Percentiles rank a stretch among this genome's conserved stretches.
phyloP scores from a whole-genome alignment of 2,888 invertebrate species.

The Ptychoptera albimana region DNA sequence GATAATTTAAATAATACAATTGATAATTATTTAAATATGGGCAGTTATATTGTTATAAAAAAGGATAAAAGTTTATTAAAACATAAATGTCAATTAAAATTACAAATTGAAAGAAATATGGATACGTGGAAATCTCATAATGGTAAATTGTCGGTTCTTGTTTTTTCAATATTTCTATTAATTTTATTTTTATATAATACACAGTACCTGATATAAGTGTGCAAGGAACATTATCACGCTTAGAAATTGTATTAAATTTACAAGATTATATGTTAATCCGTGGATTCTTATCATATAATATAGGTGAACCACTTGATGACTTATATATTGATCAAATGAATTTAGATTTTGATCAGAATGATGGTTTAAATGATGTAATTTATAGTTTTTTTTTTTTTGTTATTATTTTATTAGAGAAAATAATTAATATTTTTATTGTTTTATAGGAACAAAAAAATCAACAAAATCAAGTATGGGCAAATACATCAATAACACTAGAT shows the following conservation, averaged over 20 bases:
- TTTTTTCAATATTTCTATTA: neutral
- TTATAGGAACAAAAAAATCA: constrained; percentile 17
- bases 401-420: constrained; percentile 4
- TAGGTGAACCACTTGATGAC: constrained; percentile 70
- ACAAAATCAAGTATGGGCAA: constrained; percentile 49
- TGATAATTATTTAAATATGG: constrained; percentile 19
- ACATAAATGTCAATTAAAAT: constrained; percentile 62
- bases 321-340: constrained; percentile 27
- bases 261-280: constrained; percentile 76
- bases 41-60: constrained; percentile 22
- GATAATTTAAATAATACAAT: constrained; percentile 7
- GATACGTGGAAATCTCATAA: constrained; percentile 38
- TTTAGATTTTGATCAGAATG: constrained; percentile 17
- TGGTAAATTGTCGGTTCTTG: constrained; percentile 23
- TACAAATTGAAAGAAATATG: constrained; percentile 72
- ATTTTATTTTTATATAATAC: constrained; percentile 4
- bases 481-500: constrained; percentile 65
- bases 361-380: constrained; percentile 9
- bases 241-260: constrained; percentile 67
- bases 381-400: constrained; percentile 10
- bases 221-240: constrained; percentile 68
- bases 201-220: constrained; percentile 68
- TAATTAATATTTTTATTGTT: neutral
- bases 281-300: constrained; percentile 75
- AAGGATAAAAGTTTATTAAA: constrained; percentile 54